Evolutionary conservation across 2,888 invertebrate genomes (phyloP), one percentile per base, ranked within the genome.

Genomic region (Trachelus troglodyta): DNA sequence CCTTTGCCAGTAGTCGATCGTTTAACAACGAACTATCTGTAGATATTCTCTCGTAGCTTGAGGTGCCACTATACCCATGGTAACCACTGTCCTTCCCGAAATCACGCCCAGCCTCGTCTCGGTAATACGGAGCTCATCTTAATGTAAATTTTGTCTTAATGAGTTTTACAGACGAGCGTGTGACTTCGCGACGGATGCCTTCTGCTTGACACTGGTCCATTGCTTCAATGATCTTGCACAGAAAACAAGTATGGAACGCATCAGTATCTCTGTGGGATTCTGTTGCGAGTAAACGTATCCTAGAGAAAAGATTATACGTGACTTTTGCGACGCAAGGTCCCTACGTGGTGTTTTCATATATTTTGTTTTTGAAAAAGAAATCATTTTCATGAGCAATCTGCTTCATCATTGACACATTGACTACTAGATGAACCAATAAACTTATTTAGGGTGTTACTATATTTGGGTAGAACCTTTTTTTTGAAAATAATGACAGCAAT

Each of bases 61-160:
- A 89, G 89, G 88, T 90, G 90, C 90, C 91, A 90, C 90, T 90
- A 89, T 90, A 90, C 90, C 89, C 90, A 89, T 88, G 87, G 87
- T 89, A 88, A 87, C 83, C 86, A 85, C 83, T 84, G 85, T 87
- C 85, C 82, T 83, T 87, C 80, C 81, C 85, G 87, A 89, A 88
- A 86, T 89, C 87, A 87, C 85, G 86, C 85, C 83, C 82, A 82
- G 81, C 85, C 85, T 83, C 33, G 35, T 74, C 34, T 40, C 75
- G 69, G 37, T 69, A 40, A 78, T 73, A 11, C 69, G 79, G 69
- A 73, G 76, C 77, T 71, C 76, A 37, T 76, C 40, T 76, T 69
- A 74, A 73, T 74, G 33, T 77, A 33, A 80, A 81, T 80, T 81
- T 78, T 81, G 37, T 79, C 76, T 69, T 34, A 71, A 80, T 80